Evolutionary conservation across 2,797 vertebrate genomes (phyloP), one percentile per base, ranked within the genome.

Genomic region (Aplochiton taeniatus): DNA sequence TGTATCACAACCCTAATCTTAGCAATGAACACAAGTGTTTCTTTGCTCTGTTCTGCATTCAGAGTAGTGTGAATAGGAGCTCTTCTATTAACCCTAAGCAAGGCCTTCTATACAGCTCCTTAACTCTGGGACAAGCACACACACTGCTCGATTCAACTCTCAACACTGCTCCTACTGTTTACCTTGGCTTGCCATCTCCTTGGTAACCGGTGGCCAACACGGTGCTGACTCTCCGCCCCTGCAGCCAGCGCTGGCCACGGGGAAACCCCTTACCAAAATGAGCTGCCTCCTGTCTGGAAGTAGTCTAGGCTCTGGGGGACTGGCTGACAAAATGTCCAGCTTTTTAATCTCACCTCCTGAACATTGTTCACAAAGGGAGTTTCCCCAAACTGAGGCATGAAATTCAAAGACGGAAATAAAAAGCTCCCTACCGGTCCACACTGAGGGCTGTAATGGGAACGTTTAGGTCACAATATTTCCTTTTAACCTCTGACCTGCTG

Each of bases 101-200:
- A 76, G 73, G 76, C 31, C 77, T 80, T 81, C 74, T 76, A 47
- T 43, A 80, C 31, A 43, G 42, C 43, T 44, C 41, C 50, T 51
- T n/a, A 51, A 53, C 42, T 43, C 58, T 17, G 16, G 31, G 62
- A 42, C 20, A 58, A n/a, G 50, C 44, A 44, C 31, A 70, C 69
- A 92, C 90, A 92, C 85, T 86, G 80, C 70, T 66, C 68, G 70
- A 91, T 93, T 92, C 90, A 93, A 85, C 85, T 82, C 49, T 31
- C 16, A 89, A 93, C 92, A 93, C 91, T 91, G 88, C 73, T 74
- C 67, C 84, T 66, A 88, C 91, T 93, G 92, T 93, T 92, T 89
- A 91, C 88, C 85, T 84, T 85, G 81, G 78, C 67, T 17, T 77
- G 53, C 60, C 46, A 80, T 90, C 67, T 66, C 89, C 80, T 6